Base-by-base conservation (phyloP, 2,888 invertebrate genomes). In the Sarcophaga caerulescens region DNA sequence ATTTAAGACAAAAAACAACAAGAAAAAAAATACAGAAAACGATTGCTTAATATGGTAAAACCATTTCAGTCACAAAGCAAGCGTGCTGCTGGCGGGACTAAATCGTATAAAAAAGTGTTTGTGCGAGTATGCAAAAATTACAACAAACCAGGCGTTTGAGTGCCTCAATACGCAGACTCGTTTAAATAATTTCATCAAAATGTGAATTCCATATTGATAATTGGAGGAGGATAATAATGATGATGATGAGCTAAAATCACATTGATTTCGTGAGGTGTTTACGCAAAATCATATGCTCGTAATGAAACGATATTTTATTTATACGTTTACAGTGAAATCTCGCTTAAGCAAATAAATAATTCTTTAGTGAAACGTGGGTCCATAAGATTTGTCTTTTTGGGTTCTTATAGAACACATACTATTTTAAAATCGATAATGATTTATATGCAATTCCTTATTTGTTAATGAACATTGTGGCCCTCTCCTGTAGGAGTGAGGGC, bases 181-280 rank as follows among this genome's bases (percentile, higher is more conserved):
- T 52, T 52, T 17, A 52, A 52, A 52, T 52, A 14, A 17, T 14
- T 14, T 17, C 12, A 52, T 52, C 12, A 52, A 52, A 52, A 52
- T 52, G 12, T 5, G 52, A 17, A 52, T 17, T 14, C 17, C 52
- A 52, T 52, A 52, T 52, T 10, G 52, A 52, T 52, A 52, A 52
- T 52, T 52, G 52, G 52, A 17, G 52, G 52, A 52, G 17, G 52
- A 52, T 52, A 12, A 52, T 17, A 52, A 52, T 52, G 11, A 65
- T 63, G 23, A 52, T 14, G 52, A 52, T 52, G 52, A 52, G 12
- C 5, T 52, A 4, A 17, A 52, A 52, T 35, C 35, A 35, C 10
- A 35, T 35, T 35, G 35, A 35, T 69, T 82, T 79, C 85, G 85
- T 87, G 85, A 83, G 77, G 23, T 83, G 85, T 74, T 83, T 85